These are phyloP conservation scores for Xylocopa sonorina DNA, from an alignment of 1,140 invertebrate genomes.

Conservation along the genomic window DNA sequence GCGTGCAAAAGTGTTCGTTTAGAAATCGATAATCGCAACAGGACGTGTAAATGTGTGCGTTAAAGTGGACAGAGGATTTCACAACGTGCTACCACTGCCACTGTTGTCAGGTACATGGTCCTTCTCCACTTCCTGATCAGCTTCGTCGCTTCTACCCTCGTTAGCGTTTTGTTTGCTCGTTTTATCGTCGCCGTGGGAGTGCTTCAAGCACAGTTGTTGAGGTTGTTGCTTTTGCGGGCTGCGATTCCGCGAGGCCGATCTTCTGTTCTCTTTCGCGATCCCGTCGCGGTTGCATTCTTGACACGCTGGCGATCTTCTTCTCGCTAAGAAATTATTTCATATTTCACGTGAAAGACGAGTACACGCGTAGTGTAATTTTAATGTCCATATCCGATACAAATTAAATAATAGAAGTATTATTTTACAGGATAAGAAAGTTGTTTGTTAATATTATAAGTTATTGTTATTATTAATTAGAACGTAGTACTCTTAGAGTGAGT, in stretches of 20 bases:
- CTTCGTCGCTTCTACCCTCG: neutral
- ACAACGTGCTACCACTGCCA: slow-evolving; percentile 49
- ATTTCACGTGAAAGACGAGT: no score
- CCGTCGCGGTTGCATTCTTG: slow-evolving; percentile 18
- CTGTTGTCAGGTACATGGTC: slow-evolving; percentile 36
- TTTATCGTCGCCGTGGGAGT: slow-evolving; percentile 2
- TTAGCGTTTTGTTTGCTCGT: neutral
- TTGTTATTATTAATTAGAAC: no score
- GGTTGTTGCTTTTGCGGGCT: neutral
- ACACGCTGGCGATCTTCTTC: slow-evolving; percentile 6
- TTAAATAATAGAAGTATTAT: no score
- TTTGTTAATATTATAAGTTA: no score
- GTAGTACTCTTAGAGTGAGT: no score
- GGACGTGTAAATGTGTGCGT: neutral
- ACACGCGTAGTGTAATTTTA: no score
- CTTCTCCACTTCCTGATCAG: neutral
- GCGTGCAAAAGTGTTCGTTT: no score
- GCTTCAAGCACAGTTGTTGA: slow-evolving; percentile 28
- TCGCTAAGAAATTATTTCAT: neutral
- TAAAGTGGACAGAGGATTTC: neutral
- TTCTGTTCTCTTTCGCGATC: slow-evolving; percentile 17
- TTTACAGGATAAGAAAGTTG: no score
- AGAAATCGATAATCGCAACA: no score
- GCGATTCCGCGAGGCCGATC: slow-evolving; percentile 2
- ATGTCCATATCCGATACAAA: no score